Evolutionary conservation across 1,140 invertebrate species (phyloP).

Genomic region (Steinernema khuongi): DNA sequence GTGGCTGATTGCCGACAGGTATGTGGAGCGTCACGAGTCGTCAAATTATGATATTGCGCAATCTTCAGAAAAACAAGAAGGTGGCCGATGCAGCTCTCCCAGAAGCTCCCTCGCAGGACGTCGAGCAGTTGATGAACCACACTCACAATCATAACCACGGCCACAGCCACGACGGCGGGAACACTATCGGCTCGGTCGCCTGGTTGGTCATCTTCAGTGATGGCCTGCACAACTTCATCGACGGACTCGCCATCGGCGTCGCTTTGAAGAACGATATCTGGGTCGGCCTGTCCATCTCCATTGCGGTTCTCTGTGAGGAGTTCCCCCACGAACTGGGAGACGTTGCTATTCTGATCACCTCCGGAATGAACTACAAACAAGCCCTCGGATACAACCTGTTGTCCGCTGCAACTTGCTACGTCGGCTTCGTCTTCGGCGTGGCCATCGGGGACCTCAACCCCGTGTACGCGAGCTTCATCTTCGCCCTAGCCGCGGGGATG

Average conservation of each 20-base stretch:
- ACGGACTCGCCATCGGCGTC: slow-evolving; percentile 70
- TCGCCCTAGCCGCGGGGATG: slow-evolving; percentile 58
- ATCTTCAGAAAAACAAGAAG: background rate
- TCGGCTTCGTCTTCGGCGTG: slow-evolving; percentile 66
- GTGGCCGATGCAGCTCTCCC: slow-evolving; percentile 57
- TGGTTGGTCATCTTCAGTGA: slow-evolving; percentile 74
- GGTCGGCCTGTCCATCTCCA: slow-evolving; percentile 66
- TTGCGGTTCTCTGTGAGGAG: slow-evolving; percentile 71
- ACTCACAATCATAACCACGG: background rate
- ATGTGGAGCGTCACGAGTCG: background rate
- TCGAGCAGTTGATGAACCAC: background rate
- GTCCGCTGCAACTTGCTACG: slow-evolving; percentile 68
- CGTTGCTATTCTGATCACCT: slow-evolving; percentile 70
- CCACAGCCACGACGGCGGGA: too few species aligned
- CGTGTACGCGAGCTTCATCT: slow-evolving; percentile 47
- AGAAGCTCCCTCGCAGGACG: slow-evolving; percentile 61
- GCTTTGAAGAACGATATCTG: slow-evolving; percentile 66
- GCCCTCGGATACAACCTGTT: slow-evolving; percentile 69
- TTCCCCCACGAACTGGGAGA: slow-evolving; percentile 71
- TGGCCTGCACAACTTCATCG: slow-evolving; percentile 71
- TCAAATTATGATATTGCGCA: background rate
- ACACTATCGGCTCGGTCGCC: slow-evolving; percentile 64
- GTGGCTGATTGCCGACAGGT: slow-evolving; percentile 54
- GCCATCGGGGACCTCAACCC: slow-evolving; percentile 62
- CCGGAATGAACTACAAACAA: slow-evolving; percentile 68